Base-by-base conservation (phyloP, 1,140 invertebrate genomes). In the Camponotus floridanus region DNA sequence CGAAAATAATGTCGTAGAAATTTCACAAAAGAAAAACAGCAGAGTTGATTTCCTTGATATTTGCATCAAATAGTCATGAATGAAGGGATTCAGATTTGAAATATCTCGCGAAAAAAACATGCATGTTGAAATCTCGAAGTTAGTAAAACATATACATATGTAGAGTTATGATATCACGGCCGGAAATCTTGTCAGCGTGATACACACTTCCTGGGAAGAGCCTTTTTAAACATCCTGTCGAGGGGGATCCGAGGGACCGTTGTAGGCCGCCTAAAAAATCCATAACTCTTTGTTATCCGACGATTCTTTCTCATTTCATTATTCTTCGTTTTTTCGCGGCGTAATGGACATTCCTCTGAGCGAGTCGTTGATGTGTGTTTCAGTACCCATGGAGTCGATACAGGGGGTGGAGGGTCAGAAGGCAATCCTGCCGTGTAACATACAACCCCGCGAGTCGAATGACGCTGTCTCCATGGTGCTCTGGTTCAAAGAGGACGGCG, bases 381-480 rank as follows among this genome's bases (percentile, higher is more conserved):
- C 96, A 98, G 98, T 98, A 94, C 97, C 97, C 18, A 96, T 97
- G 91, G 96, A 96, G 76, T 96, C 97, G 88, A 97, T 98, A 83
- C 97, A 97, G 93, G 98, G 97, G 48, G 97, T 98, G 9, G 95
- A 97, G 71, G 97, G 96, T 11, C 96, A 97, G 93, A 97, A 97
- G 91, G 97, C 97, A 6, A 96, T 96, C 85, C 95, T 98, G 65
- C 98, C 98, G 7, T 98, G 98, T 94, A 97, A 98, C 94, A 98
- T 98, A 86, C 96, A 97, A 87, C 97, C 97, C 2, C 95, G 96
- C 85, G 97, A 97, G 85, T 95, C 96, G 59, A 97, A 97, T 92
- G 98, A 98, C 94, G 96, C 96, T 4, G 97, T 98, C 62, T 97
- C 97, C 74, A 98, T 98, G 97, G 98, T 98, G 70, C 96, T 98